Conservation (phyloP, 2,888 invertebrate species). For the Sinohyriopsis cumingii region DNA sequence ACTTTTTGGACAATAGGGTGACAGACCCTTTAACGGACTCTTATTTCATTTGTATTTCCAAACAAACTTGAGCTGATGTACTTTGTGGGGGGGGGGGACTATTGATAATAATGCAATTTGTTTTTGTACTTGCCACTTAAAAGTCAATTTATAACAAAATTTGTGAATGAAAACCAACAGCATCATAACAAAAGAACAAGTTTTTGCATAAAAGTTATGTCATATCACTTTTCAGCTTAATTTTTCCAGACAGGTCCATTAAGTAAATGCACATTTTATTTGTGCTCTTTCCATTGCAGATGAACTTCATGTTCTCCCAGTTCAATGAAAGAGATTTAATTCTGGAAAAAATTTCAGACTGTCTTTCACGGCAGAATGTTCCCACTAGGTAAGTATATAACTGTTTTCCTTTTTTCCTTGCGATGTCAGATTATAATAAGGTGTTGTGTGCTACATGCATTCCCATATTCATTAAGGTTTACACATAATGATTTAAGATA, state of each 20-base stretch:
- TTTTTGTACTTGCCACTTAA: too few species aligned
- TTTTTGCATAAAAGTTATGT: not conserved
- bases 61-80: too few species aligned
- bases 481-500: too few species aligned
- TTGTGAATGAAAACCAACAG: not conserved
- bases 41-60: too few species aligned
- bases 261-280: not conserved
- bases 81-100: too few species aligned
- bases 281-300: conserved; percentile 48
- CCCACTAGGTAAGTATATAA: conserved; percentile 22
- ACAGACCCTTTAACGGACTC: too few species aligned
- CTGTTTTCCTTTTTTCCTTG: not conserved
- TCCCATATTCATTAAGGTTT: too few species aligned
- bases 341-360: conserved; percentile 90
- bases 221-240: not conserved
- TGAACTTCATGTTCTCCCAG: conserved; percentile 89
- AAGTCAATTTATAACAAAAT: too few species aligned
- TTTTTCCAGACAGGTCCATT: not conserved
- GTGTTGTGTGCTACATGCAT: too few species aligned
- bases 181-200: not conserved
- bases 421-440: not conserved
- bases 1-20: too few species aligned
- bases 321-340: conserved; percentile 91
- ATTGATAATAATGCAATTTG: too few species aligned
- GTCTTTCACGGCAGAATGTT: conserved; percentile 80